Percentiles rank a stretch among this genome's conserved stretches.
Evolutionary conservation across 2,113 vertebrate species (phyloP).

Genomic region (Corythaixoides concolor): DNA sequence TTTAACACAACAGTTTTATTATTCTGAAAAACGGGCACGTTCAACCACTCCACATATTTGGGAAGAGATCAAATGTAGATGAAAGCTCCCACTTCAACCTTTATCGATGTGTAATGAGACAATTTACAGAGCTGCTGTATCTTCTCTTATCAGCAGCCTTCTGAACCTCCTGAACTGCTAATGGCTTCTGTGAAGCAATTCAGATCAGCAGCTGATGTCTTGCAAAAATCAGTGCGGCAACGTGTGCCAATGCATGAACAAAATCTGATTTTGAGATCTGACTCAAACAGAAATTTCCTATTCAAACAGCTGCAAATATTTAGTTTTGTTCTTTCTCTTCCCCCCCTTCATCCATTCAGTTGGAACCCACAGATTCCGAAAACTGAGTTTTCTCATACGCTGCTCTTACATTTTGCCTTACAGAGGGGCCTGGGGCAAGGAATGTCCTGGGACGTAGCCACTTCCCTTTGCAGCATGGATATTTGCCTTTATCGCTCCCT

Average conservation of each 20-base stretch:
- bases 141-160: constrained; percentile 33
- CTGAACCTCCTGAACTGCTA: constrained; percentile 1
- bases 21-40: background rate
- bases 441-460: background rate
- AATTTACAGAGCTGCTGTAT: constrained; percentile 4
- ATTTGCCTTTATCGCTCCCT: fast-evolving
- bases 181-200: constrained; percentile 34
- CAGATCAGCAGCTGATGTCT: constrained; percentile 19
- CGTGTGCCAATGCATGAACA: background rate
- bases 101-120: background rate
- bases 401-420: background rate
- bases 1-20: background rate
- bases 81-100: constrained; percentile 2
- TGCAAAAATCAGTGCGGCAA: background rate
- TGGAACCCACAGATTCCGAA: background rate
- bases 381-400: background rate
- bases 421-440: background rate
- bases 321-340: background rate
- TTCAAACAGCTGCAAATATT: background rate
- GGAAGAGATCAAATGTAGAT: constrained; percentile 14
- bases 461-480: background rate
- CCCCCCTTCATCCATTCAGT: background rate
- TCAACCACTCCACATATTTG: background rate
- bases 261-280: background rate
- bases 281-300: background rate